Conservation (phyloP, 2,113 vertebrate genomes). For the Stictonetta naevosa region DNA sequence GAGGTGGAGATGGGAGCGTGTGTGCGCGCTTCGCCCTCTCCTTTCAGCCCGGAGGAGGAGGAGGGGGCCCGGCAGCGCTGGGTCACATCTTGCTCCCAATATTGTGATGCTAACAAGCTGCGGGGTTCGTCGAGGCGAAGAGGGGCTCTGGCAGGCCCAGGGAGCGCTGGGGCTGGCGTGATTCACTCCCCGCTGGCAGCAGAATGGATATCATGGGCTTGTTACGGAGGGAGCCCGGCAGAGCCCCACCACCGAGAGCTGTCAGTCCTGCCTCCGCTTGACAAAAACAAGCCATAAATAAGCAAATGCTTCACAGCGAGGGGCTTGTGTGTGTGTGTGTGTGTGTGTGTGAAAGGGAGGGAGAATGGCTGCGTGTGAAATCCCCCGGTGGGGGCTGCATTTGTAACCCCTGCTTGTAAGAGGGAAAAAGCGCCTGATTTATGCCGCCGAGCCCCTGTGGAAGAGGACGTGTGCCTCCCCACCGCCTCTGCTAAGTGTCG, state of each 20-base stretch:
- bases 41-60: slow-evolving; percentile 30
- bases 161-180: slow-evolving; percentile 17
- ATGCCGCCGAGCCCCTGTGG: not conserved
- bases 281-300: slow-evolving; percentile 75
- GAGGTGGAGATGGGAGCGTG: not conserved
- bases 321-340: not conserved
- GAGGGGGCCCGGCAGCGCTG: slow-evolving; percentile 46
- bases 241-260: slow-evolving; percentile 72
- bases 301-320: slow-evolving; percentile 68
- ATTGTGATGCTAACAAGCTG: slow-evolving; percentile 76
- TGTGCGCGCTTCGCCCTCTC: slow-evolving; percentile 6
- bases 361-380: slow-evolving; percentile 3
- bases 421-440: slow-evolving; percentile 15
- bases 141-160: not conserved
- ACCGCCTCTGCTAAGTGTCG: not conserved
- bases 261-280: slow-evolving; percentile 69
- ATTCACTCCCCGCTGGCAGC: slow-evolving; percentile 70
- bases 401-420: slow-evolving; percentile 1
- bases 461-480: not conserved
- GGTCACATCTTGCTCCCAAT: slow-evolving; percentile 70
- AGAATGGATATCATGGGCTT: slow-evolving; percentile 76
- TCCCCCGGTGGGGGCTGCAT: not conserved
- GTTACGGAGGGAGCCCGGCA: slow-evolving; percentile 72
- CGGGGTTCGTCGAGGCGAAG: slow-evolving; percentile 53
- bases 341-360: not conserved